Conservation (phyloP, 2,113 vertebrate species). For the Cyphomyrus discorhynchus region DNA sequence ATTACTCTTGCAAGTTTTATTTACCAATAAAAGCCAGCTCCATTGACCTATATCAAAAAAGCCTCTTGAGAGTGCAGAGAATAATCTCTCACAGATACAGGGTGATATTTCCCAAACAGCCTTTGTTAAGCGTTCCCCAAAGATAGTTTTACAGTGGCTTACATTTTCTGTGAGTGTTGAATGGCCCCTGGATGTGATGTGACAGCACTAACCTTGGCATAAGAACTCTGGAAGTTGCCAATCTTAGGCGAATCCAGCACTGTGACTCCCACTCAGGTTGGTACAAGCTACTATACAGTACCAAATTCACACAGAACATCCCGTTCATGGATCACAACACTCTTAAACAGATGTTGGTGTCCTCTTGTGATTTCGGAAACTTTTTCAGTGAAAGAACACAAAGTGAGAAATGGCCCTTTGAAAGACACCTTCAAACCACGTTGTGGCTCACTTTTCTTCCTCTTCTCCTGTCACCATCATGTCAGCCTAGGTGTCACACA, state of each 20-base stretch:
- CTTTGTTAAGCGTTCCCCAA: background rate
- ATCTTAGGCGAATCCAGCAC: background rate
- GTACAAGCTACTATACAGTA: background rate
- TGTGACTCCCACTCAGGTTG: background rate
- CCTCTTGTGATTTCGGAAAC: background rate
- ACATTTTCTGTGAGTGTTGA: conserved; percentile 51
- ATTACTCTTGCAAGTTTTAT: background rate
- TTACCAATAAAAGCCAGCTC: conserved; percentile 1
- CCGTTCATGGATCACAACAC: background rate
- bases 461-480: background rate
- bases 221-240: background rate
- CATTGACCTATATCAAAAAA: background rate
- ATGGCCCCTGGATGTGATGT: conserved; percentile 41
- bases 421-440: background rate
- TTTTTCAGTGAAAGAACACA: background rate
- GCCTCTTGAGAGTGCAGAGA: background rate
- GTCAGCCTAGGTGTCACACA: background rate
- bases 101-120: conserved; percentile 2
- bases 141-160: conserved; percentile 54
- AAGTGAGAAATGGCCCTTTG: background rate
- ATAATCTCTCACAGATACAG: conserved; percentile 18
- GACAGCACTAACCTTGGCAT: conserved; percentile 36
- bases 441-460: background rate
- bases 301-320: background rate
- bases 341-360: background rate